phyloP scores from a whole-genome alignment of 2,797 vertebrate species.

The Manis crassicaudata region DNA sequence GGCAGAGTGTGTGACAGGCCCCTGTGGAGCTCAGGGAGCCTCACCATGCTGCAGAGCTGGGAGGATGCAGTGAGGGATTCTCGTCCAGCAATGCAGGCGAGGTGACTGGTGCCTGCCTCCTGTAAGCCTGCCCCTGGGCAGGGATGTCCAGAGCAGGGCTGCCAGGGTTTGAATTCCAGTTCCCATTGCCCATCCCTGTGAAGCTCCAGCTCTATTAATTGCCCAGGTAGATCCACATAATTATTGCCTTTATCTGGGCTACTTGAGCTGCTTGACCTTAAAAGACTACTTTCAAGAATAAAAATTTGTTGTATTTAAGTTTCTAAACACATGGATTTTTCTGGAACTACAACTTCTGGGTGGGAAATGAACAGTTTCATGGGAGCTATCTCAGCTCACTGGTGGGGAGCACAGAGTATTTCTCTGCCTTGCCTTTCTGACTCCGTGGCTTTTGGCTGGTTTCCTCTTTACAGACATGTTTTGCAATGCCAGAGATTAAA shows the following conservation, averaged over 20 bases:
- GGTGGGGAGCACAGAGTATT: fast-evolving
- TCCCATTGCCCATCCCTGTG: fast-evolving
- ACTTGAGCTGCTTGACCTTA: neutral
- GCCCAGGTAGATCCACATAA: no score
- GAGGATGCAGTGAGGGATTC: fast-evolving
- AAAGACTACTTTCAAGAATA: neutral
- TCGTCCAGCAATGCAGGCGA: fast-evolving
- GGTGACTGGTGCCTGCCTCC: fast-evolving
- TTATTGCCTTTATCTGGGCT: neutral
- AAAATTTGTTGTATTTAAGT: neutral
- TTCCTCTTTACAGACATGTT: neutral
- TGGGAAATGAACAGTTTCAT: fast-evolving
- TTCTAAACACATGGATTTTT: neutral
- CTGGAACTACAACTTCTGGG: fast-evolving
- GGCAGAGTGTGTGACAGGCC: neutral
- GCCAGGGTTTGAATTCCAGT: fast-evolving
- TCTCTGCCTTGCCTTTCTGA: neutral
- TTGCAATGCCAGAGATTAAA: neutral
- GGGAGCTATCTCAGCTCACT: fast-evolving
- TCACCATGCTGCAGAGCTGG: fast-evolving
- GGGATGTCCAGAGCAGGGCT: neutral
- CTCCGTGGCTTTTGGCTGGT: no score
- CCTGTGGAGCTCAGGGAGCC: no score
- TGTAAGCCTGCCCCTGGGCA: fast-evolving
- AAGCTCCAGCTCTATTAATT: neutral